These are phyloP conservation scores for Netelia fuscicornis DNA, from an alignment of 2,888 invertebrate species.

Conservation along the genomic window DNA sequence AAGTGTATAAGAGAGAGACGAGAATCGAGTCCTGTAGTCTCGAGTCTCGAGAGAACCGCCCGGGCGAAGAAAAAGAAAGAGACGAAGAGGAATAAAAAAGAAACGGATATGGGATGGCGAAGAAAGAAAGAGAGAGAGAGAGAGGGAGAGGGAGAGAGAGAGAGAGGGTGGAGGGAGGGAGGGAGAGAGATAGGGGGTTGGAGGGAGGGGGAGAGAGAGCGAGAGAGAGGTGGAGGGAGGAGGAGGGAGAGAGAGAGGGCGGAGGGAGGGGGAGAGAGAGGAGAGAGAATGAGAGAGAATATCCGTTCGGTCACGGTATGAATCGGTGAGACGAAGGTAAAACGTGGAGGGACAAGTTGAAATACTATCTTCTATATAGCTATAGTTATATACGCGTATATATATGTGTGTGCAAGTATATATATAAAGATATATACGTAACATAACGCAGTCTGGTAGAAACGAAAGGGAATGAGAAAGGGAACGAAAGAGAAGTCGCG, in stretches of 20 bases:
- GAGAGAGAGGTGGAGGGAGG: too few relatives aligned
- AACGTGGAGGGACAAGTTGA: conserved; percentile 50
- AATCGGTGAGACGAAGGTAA: conserved; percentile 55
- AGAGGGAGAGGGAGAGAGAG: too few relatives aligned
- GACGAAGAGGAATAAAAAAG: conserved; percentile 23
- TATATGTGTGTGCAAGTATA: background rate
- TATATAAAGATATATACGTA: background rate
- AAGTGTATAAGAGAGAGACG: conserved; percentile 13
- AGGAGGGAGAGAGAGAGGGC: too few relatives aligned
- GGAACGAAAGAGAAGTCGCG: conserved; percentile 48
- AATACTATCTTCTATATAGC: conserved; percentile 26
- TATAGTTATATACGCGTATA: background rate
- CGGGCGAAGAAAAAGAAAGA: conserved; percentile 20
- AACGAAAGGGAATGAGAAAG: conserved; percentile 57
- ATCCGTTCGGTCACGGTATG: conserved; percentile 66
- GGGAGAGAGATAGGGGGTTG: background rate
- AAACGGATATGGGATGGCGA: conserved; percentile 59
- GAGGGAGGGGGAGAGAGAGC: too few relatives aligned
- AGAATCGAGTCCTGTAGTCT: conserved; percentile 47
- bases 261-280: conserved; percentile 30
- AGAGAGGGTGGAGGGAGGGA: background rate
- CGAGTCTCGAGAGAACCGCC: conserved; percentile 17
- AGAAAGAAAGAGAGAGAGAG: background rate
- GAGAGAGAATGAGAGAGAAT: conserved; percentile 50
- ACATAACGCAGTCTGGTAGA: conserved; percentile 24